Conservation (phyloP, 2,113 vertebrate genomes). For the Sceloporus undulatus region DNA sequence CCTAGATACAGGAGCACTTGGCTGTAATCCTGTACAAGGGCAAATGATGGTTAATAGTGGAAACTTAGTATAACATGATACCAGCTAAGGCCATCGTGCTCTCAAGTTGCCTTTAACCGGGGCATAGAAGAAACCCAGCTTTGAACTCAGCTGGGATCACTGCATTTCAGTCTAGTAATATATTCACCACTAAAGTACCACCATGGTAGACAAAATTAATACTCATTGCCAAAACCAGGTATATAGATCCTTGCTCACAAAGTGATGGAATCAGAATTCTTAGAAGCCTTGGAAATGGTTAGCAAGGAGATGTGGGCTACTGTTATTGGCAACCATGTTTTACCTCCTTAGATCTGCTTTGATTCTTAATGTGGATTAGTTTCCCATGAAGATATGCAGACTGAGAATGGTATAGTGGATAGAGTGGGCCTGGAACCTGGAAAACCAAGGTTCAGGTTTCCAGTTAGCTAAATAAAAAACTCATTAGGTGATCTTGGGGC, state of each 20-base stretch:
- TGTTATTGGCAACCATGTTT: too few relatives aligned
- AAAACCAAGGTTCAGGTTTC: too few relatives aligned
- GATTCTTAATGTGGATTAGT: too few relatives aligned
- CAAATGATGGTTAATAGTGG: not conserved
- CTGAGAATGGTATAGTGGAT: too few relatives aligned
- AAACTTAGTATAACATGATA: not conserved
- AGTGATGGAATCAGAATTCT: too few relatives aligned
- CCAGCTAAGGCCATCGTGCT: not conserved
- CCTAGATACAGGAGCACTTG: constrained; percentile 18
- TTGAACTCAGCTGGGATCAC: not conserved
- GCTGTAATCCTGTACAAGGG: not conserved
- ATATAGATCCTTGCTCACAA: not conserved
- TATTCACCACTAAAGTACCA: not conserved
- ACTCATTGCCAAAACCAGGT: not conserved
- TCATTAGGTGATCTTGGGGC: too few relatives aligned
- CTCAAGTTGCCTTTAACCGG: not conserved
- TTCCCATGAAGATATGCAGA: too few relatives aligned
- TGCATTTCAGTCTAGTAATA: not conserved
- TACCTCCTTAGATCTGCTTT: too few relatives aligned
- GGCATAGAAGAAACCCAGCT: not conserved
- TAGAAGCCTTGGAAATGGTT: too few relatives aligned
- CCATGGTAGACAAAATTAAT: not conserved
- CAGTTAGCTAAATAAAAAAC: too few relatives aligned
- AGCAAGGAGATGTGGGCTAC: too few relatives aligned
- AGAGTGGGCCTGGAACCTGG: too few relatives aligned